Evolutionary conservation across 1,140 invertebrate species (phyloP).

Genomic region (Helicoverpa armigera): DNA sequence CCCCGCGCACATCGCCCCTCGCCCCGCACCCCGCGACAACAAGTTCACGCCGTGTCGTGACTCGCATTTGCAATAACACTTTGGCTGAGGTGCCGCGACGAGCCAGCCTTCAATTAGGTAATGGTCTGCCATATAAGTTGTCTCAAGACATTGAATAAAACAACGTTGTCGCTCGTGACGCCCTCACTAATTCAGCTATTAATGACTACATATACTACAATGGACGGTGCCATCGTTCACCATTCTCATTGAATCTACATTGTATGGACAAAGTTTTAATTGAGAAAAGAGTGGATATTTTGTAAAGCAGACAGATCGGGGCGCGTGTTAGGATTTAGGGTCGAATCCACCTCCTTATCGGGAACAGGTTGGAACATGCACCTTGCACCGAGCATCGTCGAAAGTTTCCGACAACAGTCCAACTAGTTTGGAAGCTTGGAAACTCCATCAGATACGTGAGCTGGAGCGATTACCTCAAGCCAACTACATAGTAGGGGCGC

Average conservation of each 20-base stretch:
- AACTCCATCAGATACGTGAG: constrained; percentile 85
- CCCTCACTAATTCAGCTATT: constrained; percentile 36
- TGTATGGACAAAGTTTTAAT: constrained; percentile 72
- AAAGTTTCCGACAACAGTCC: constrained; percentile 81
- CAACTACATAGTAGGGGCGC: constrained; percentile 56
- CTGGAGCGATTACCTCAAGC: constrained; percentile 79
- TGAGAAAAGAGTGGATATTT: constrained; percentile 65
- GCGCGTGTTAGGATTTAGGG: constrained; percentile 78
- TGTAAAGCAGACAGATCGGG: constrained; percentile 62
- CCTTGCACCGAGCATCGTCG: constrained; percentile 73
- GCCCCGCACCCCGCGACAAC: constrained; percentile 62
- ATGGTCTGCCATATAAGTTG: constrained; percentile 60
- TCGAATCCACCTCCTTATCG: constrained; percentile 78
- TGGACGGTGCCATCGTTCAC: background rate
- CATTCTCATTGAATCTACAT: constrained; percentile 7
- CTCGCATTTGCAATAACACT: constrained; percentile 69
- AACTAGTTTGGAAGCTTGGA: constrained; percentile 84
- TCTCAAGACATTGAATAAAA: constrained; percentile 52
- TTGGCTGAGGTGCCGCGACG: constrained; percentile 43
- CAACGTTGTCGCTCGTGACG: constrained; percentile 27
- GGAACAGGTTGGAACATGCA: constrained; percentile 79
- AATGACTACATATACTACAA: constrained; percentile 33
- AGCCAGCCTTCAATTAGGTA: constrained; percentile 60
- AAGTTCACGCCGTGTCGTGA: constrained; percentile 78
- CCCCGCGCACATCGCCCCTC: constrained; percentile 61